These are phyloP conservation scores for Heterotilapia buettikoferi DNA, from an alignment of 2,113 vertebrate species.

Conservation along the genomic window DNA sequence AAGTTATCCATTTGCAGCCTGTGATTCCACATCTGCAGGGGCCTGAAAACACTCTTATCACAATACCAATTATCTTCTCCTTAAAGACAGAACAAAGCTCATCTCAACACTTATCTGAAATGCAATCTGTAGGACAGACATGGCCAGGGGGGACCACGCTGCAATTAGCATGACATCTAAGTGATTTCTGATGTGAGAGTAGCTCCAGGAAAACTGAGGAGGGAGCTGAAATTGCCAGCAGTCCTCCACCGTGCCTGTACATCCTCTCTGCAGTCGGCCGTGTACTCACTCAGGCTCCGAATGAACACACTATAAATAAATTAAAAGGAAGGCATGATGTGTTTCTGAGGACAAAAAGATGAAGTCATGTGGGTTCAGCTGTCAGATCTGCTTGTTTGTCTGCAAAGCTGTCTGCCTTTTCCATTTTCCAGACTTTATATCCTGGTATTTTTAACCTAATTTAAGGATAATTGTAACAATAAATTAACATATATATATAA, in stretches of 20 bases:
- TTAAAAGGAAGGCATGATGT: not conserved
- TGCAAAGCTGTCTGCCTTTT: not conserved
- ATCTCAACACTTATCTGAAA: not conserved
- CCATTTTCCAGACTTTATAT: not conserved
- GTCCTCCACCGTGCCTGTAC: not conserved
- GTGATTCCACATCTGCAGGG: not conserved
- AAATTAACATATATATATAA: not conserved
- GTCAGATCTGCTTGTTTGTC: not conserved
- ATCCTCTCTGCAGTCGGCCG: not conserved
- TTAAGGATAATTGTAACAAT: not conserved
- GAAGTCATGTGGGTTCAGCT: not conserved
- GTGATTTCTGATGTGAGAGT: not conserved
- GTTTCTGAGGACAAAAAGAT: slow-evolving; percentile 2
- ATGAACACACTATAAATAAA: not conserved
- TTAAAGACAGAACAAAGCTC: not conserved
- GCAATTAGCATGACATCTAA: not conserved
- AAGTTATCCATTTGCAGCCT: not conserved
- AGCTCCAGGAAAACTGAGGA: not conserved
- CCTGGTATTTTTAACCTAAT: not conserved
- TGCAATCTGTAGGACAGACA: not conserved
- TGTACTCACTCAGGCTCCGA: not conserved
- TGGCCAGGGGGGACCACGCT: not conserved
- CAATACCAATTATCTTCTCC: slow-evolving; percentile 29
- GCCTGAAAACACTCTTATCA: not conserved
- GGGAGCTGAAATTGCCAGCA: slow-evolving; percentile 1